Base-by-base conservation (phyloP, 2,888 invertebrate genomes). In the Andrena hattorfiana region DNA sequence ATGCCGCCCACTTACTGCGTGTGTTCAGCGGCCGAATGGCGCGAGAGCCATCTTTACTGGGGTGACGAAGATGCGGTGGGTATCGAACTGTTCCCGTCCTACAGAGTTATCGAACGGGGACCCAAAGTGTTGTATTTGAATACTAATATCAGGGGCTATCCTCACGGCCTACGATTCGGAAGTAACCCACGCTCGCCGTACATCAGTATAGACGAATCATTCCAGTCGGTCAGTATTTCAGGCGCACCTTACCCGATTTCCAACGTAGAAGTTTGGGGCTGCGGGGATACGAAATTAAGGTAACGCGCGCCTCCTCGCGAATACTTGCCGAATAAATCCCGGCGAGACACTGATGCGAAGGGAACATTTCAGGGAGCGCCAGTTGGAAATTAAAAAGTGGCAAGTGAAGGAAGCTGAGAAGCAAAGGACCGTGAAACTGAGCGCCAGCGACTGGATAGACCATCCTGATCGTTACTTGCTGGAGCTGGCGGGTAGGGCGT, bases 401-500 rank as follows among this genome's bases (percentile, higher is more conserved):
- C 98, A 98, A 93, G 96, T 97, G 26, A 96, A 96, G 90, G 98
- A 99, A 94, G 97, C 97, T 0, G 98, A 99, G 94, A 96, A 97
- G 81, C 97, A 97, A 90, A 95, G 97, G 72, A 96, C 96, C 91
- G 97, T 99, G 8, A 98, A 98, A 93, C 94, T 98, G 80, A 97
- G 97, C 20, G 96, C 98, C 0, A 96, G 97, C 26, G 98, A 99
- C 93, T 99, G 99, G 99, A 96, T 98, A 92, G 98, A 99, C 93
- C 98, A 99, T 95, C 99, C 99, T 0, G 99, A 99, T 95, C 96
- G 98, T 77, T 98, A 98, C 93, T 95, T 99, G 68, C 94, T 99
- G 83, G 98, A 98, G 94, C 95, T 98, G 92, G 98, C 98, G 2
- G 98, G 98, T 16, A 95, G 97, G 32, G 96, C 97, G 74, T 97